Percentiles rank a stretch among this genome's conserved stretches.
Conservation (phyloP, 2,113 vertebrate species). For the Misgurnus mizolepis region DNA sequence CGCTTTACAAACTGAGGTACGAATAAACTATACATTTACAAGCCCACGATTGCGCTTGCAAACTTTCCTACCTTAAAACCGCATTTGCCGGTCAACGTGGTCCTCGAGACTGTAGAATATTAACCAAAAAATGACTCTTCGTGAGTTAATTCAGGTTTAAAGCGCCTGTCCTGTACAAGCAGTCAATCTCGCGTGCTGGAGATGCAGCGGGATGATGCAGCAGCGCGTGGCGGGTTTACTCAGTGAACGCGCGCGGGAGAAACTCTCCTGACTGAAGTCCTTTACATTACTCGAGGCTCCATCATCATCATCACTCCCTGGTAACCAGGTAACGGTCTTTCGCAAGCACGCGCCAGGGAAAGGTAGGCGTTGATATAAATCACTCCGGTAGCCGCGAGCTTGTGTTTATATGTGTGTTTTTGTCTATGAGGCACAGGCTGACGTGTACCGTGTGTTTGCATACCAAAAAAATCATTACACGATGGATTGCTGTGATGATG, state of each 20-base stretch:
- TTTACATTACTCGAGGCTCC: constrained; percentile 54
- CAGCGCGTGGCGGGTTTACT: constrained; percentile 17
- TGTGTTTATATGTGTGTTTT: neutral
- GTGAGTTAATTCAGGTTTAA: neutral
- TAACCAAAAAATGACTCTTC: neutral
- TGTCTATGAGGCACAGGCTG: neutral
- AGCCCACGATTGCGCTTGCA: neutral
- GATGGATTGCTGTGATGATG: neutral
- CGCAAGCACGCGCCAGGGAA: constrained; percentile 51
- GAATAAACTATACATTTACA: neutral
- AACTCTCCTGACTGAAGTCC: constrained; percentile 37
- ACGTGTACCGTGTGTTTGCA: neutral
- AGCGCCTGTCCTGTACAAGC: neutral
- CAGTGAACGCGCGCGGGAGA: neutral
- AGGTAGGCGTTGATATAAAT: constrained; percentile 68
- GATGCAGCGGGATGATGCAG: neutral
- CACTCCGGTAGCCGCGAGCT: constrained; percentile 16
- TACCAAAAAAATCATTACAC: neutral
- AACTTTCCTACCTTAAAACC: constrained; percentile 37
- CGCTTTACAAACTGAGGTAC: too few relatives aligned
- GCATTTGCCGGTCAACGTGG: neutral
- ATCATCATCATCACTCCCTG: constrained; percentile 50
- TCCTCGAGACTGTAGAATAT: neutral
- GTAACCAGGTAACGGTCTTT: constrained; percentile 78
- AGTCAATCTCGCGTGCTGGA: neutral